These are phyloP conservation scores for Belonocnema kinseyi DNA, from an alignment of 1,140 invertebrate genomes.

Conservation along the genomic window DNA sequence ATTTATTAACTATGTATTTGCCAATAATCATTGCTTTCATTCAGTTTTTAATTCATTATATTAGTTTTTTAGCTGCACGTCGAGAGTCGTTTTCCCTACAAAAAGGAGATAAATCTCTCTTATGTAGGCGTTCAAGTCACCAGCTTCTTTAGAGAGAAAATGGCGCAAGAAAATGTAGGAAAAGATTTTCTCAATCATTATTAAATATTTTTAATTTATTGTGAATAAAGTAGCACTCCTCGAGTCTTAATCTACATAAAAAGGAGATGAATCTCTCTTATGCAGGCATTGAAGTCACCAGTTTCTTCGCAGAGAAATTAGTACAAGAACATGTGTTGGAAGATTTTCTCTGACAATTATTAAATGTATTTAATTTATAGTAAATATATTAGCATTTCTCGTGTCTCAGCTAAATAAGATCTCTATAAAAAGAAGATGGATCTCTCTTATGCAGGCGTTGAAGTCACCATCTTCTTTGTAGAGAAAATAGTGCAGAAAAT, in stretches of 20 bases:
- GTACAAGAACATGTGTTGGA: not conserved
- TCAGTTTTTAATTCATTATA: too few relatives aligned
- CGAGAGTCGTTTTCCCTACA: not conserved
- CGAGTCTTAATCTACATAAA: not conserved
- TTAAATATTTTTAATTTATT: not conserved
- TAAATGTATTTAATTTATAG: not conserved
- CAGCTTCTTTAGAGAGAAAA: not conserved
- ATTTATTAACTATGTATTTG: too few relatives aligned
- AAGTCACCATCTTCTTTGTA: not conserved
- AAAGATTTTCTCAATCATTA: not conserved
- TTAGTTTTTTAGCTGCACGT: too few relatives aligned
- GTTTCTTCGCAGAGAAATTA: not conserved
- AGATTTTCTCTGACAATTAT: not conserved
- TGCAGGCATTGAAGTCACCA: not conserved
- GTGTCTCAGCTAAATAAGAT: too few relatives aligned
- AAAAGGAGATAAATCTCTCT: slow-evolving; percentile 6
- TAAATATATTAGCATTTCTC: too few relatives aligned
- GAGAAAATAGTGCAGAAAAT: not conserved
- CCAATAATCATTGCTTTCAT: too few relatives aligned
- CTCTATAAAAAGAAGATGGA: not conserved
- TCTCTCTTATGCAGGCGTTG: slow-evolving; percentile 2
- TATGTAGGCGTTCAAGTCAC: not conserved
- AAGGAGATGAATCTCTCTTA: not conserved
- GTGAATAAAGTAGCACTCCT: too few relatives aligned
- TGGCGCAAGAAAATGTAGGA: not conserved